Evolutionary conservation across 1,140 invertebrate genomes (phyloP), one percentile per base, ranked within the genome.

Genomic region (Calliopsis andreniformis): DNA sequence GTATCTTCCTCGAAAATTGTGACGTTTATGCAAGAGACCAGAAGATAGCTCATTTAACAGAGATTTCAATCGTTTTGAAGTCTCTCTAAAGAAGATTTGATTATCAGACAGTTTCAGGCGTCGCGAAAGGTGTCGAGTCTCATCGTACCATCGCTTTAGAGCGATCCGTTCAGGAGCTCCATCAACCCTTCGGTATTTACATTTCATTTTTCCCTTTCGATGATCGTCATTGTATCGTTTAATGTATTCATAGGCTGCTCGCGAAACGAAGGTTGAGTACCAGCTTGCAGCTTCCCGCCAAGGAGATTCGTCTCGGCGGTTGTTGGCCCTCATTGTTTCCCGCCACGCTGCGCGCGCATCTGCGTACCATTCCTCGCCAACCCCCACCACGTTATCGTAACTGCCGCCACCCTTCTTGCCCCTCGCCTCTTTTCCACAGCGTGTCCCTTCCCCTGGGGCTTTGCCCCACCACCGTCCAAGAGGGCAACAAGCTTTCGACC

Each of bases 291-390:
- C 75, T 83, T 83, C 75, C 76, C 80, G 85, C 80, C 72, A 83
- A 83, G 78, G 49, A 68, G 59, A 63, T 76, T 81, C 76, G 67
- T 82, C 76, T 58, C 43, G 30, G 39, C 77, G 80, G 80, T 83
- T 79, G 70, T 83, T 83, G 79, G 81, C 77, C 73, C 72, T 76
- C 62, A 78, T 84, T 79, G 79, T 84, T 87, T 87, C 86, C 85
- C 86, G 86, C 86, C 85, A 84, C 69, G 66, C 23, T 80, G 83
- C 85, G 85, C 78, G 86, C 80, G 82, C 82, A 79, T 47, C 59
- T 61, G 39, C 61, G 70, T 64, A 45, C 35, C 47, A 30, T 63
- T 25, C 51, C 39, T 58, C 45, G 35, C 47, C 28, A 68, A 23
- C 43, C 20, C 58, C 75, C n/a, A 23, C 32, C 56, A 5, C 5